Base-by-base conservation (phyloP, 2,888 invertebrate species). In the Agriopis leucophaearia region DNA sequence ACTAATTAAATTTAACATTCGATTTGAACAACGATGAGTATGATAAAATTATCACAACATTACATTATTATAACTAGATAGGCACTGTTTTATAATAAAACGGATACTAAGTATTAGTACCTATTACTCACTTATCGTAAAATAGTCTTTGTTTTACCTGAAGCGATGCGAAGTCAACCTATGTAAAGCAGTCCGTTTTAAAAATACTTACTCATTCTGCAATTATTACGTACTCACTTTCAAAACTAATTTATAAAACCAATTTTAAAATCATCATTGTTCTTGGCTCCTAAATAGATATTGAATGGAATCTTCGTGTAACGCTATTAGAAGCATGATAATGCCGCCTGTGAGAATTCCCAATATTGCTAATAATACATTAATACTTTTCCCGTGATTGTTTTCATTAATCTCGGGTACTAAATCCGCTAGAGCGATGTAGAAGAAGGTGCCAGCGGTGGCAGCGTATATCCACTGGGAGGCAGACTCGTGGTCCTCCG, bases 391-490 rank as follows among this genome's bases (percentile, higher is more conserved):
- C 1, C 92, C 91, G 74, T 94, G 88, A 78, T 94, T 91, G 79
- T 94, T 94, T 71, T 89, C 88, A 80, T 94, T 94, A 84, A 95
- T 92, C 87, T 95, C 95, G 8, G 95, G 95, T 64, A 97, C 96
- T 92, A 97, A 94, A 88, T 97, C 97, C 0, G 97, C 97, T 62
- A 97, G 93, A 5, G 97, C 96, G 70, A 97, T 97, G 82, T 97
- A 97, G 15, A 97, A 92, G 85, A 97, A 97, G 63, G 97, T 96
- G 3, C 97, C 97, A 7, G 96, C 97, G 3, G 97, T 97, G 10
- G 95, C 95, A 1, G 97, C 96, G 85, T 97, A 97, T 66, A 97
- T 96, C 96, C 97, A 97, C 71, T 95, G 95, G 0, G 96, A 96
- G 64, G 96, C 95, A 10, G 95, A 94, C 62, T 94, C 94, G 63